Evolutionary conservation across 2,797 vertebrate genomes (phyloP).

Genomic region (Falco concolor): DNA sequence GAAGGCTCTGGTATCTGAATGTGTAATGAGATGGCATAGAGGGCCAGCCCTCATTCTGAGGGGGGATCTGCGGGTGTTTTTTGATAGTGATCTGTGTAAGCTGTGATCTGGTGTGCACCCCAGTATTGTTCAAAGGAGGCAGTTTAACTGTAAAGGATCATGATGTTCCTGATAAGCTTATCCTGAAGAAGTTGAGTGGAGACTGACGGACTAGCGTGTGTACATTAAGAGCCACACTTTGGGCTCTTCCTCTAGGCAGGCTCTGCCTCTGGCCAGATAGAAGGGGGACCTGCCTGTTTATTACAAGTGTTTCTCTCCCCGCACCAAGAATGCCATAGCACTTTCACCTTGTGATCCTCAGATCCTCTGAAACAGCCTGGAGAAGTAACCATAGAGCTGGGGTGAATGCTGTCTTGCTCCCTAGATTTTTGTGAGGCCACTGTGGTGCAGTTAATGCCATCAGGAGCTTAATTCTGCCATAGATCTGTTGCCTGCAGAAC

Average conservation of each 20-base stretch:
- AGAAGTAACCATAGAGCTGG: neutral
- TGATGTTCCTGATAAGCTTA: neutral
- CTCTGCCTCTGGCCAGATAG: neutral
- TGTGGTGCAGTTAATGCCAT: neutral
- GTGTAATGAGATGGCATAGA: neutral
- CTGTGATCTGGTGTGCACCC: neutral
- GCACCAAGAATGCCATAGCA: neutral
- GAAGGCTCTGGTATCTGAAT: neutral
- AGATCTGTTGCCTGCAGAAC: neutral
- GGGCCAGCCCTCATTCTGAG: neutral
- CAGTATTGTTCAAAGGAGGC: neutral
- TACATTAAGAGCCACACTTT: neutral
- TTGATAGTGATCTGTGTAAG: neutral
- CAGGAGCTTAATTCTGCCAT: neutral
- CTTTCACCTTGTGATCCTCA: neutral
- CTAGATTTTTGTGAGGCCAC: neutral
- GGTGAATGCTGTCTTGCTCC: neutral
- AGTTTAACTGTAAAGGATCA: neutral
- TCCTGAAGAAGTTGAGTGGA: neutral
- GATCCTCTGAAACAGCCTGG: neutral
- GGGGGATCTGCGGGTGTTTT: neutral
- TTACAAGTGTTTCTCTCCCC: neutral
- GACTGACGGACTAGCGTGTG: accelerated
- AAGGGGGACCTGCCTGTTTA: neutral
- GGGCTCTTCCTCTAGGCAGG: neutral